These are phyloP conservation scores for Fissipunctia ypsillon DNA, from an alignment of 2,888 invertebrate genomes.

Conservation along the genomic window DNA sequence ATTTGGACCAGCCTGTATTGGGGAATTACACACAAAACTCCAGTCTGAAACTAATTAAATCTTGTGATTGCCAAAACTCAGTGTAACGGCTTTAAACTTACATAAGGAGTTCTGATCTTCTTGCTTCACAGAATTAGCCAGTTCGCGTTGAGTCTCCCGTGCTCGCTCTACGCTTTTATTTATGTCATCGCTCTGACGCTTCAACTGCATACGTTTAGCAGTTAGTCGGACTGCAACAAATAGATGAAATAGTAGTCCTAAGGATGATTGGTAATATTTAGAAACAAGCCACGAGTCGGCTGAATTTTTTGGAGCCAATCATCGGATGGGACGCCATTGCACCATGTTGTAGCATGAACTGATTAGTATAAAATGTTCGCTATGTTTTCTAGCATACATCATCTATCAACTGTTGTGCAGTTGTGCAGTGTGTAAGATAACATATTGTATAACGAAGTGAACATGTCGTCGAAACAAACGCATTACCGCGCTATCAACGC, in stretches of 20 bases:
- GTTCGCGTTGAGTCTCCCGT: slow-evolving; percentile 65
- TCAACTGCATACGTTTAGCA: slow-evolving; percentile 80
- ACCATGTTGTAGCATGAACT: background rate
- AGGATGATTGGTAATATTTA: background rate
- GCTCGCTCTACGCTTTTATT: slow-evolving; percentile 70
- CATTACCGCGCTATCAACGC: slow-evolving; percentile 19
- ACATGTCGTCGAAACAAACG: background rate
- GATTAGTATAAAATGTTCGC: background rate
- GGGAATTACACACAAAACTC: background rate
- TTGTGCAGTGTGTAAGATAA: background rate
- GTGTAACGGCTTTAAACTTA: slow-evolving; percentile 45
- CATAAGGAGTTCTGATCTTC: slow-evolving; percentile 74
- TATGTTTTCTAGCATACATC: background rate
- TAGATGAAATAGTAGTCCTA: background rate
- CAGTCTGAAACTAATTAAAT: slow-evolving; percentile 16
- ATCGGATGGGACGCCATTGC: background rate
- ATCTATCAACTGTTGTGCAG: background rate
- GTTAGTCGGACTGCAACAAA: slow-evolving; percentile 76
- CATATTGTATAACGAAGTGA: background rate
- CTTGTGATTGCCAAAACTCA: background rate
- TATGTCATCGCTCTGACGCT: slow-evolving; percentile 77
- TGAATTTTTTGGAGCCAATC: background rate
- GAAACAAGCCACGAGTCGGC: background rate
- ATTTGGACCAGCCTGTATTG: too few relatives aligned
- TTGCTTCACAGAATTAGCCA: slow-evolving; percentile 68